Evolutionary conservation across 37 sponge, comb jelly and placozoan species (phyloP).

Genomic region (Mnemiopsis leidyi): DNA sequence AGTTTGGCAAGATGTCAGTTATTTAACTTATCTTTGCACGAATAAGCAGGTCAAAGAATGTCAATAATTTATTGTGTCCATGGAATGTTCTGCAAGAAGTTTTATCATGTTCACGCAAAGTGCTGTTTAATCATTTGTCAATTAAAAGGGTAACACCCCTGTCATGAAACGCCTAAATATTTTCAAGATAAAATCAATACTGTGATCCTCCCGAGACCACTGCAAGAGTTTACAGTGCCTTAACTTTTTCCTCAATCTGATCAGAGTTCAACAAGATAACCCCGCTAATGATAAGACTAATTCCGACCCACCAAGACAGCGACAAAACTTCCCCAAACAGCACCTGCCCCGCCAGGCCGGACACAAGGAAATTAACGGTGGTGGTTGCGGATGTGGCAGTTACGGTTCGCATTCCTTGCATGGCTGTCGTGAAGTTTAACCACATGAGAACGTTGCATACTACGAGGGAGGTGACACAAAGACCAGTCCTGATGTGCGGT

Average conservation of each 20-base stretch:
- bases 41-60: not conserved
- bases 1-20: not conserved
- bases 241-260: not conserved
- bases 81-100: not conserved
- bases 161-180: not conserved
- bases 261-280: slow-evolving; percentile 26
- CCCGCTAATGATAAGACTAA: slow-evolving; percentile 20
- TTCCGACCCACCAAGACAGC: slow-evolving; percentile 11
- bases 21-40: not conserved
- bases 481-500: not conserved
- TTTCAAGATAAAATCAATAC: not conserved
- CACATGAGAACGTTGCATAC: slow-evolving; percentile 50
- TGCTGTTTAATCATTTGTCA: not conserved
- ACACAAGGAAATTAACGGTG: slow-evolving; percentile 22
- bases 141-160: not conserved
- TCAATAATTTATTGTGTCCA: not conserved
- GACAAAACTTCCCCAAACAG: slow-evolving; percentile 25
- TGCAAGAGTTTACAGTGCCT: not conserved
- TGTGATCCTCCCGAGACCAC: not conserved
- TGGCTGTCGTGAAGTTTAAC: slow-evolving; percentile 51
- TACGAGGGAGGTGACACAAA: not conserved
- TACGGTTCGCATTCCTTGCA: slow-evolving; percentile 48
- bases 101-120: not conserved
- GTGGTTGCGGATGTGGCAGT: slow-evolving; percentile 19
- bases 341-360: not conserved